Evolutionary conservation across 2,888 invertebrate genomes (phyloP).

Genomic region (Protonemura montana): DNA sequence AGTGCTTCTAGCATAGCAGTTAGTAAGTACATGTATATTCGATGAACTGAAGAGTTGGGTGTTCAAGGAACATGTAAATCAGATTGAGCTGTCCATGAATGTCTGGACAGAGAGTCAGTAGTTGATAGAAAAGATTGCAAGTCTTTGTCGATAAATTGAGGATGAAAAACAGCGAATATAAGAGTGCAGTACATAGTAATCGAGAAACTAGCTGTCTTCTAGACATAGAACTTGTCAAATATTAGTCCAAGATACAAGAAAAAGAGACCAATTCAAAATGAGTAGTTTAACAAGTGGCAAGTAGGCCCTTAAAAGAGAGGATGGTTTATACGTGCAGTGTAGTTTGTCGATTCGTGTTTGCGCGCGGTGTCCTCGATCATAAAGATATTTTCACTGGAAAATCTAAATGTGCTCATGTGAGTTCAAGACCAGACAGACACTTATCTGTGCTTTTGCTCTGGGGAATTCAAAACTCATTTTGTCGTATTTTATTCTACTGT

Average conservation of each 20-base stretch:
- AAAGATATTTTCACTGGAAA: background rate
- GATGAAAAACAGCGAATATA: background rate
- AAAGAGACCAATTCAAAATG: slow-evolving; percentile 7
- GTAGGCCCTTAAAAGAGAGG: background rate
- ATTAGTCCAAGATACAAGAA: background rate
- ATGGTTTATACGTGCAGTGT: background rate
- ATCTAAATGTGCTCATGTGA: background rate
- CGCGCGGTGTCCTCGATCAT: background rate
- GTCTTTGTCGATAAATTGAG: background rate
- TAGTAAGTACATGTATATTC: background rate
- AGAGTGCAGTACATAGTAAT: background rate
- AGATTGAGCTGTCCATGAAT: background rate
- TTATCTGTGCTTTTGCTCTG: background rate
- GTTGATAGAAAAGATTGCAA: background rate
- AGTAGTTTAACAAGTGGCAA: background rate
- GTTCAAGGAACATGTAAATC: background rate
- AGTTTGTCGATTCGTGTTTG: background rate
- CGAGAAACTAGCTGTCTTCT: background rate
- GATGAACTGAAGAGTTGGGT: background rate
- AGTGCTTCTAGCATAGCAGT: too few relatives aligned
- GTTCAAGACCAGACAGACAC: background rate
- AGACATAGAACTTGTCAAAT: background rate
- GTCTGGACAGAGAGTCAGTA: background rate
- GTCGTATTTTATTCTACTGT: background rate
- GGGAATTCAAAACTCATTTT: background rate